Evolutionary conservation across 2,113 vertebrate genomes (phyloP).

Genomic region (Telmatochromis bifrenatus): DNA sequence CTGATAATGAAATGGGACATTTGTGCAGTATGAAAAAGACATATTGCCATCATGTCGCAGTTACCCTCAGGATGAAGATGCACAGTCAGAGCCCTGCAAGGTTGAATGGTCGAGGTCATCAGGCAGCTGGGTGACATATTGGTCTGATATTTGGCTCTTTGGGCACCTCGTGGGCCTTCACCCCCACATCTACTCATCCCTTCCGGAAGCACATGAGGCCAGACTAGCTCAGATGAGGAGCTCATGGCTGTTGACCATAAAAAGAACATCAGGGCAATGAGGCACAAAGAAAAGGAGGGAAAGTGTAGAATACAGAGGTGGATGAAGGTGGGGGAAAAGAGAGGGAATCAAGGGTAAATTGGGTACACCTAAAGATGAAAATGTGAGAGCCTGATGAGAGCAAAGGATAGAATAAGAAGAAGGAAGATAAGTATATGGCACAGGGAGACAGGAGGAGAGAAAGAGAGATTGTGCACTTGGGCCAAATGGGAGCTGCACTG

Average conservation of each 20-base stretch:
- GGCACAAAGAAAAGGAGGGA: constrained; percentile 63
- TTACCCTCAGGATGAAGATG: constrained; percentile 37
- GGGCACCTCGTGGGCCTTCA: constrained; percentile 49
- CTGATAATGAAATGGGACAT: not conserved
- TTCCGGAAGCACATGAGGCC: constrained; percentile 54
- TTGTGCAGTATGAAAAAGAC: constrained; percentile 18
- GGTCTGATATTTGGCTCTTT: constrained; percentile 45
- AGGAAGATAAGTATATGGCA: not conserved
- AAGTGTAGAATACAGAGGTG: not conserved
- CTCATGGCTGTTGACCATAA: constrained; percentile 98
- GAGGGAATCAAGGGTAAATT: not conserved
- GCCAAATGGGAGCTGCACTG: constrained; percentile 75
- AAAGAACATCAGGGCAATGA: constrained; percentile 99
- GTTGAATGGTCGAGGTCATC: constrained; percentile 62
- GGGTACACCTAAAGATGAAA: not conserved
- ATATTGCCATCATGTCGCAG: constrained; percentile 12
- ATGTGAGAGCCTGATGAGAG: not conserved
- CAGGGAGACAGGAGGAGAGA: not conserved
- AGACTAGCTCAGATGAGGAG: constrained; percentile 80
- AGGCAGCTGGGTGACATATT: constrained; percentile 67
- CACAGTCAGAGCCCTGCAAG: constrained; percentile 72
- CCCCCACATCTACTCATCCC: constrained; percentile 30
- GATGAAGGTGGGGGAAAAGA: not conserved
- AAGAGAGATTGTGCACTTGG: constrained; percentile 28
- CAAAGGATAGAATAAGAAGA: not conserved